Evolutionary conservation across 1,140 invertebrate genomes (phyloP).

Genomic region (Meloidogyne chitwoodi): DNA sequence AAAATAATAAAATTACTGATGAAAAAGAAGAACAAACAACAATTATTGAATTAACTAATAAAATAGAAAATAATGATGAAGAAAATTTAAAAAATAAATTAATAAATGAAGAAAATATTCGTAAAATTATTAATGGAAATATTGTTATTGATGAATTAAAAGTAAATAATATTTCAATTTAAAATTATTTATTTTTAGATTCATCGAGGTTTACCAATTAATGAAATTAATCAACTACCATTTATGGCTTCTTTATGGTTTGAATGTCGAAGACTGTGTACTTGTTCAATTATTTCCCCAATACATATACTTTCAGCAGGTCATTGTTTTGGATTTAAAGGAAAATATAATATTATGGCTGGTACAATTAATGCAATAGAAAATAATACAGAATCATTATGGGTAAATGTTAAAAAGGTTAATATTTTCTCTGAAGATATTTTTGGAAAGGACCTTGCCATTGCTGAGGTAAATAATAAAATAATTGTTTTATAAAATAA

Average conservation of each 20-base stretch:
- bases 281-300: background rate
- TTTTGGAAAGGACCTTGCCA: slow-evolving; percentile 7
- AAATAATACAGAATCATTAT: background rate
- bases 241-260: slow-evolving; percentile 12
- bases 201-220: background rate
- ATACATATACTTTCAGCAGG: slow-evolving; percentile 7
- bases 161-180: background rate
- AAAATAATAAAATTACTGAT: background rate
- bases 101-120: background rate
- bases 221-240: background rate
- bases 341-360: slow-evolving; percentile 13
- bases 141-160: background rate
- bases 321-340: slow-evolving; percentile 7
- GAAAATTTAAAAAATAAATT: background rate
- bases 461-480: slow-evolving; percentile 2
- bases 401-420: background rate
- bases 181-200: slow-evolving; percentile 13
- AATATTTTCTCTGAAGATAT: slow-evolving; percentile 5
- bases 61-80: background rate
- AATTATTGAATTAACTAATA: background rate
- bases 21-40: background rate
- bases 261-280: slow-evolving; percentile 5
- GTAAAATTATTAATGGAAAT: background rate
- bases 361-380: slow-evolving; percentile 2
- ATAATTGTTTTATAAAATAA: background rate